Evolutionary conservation across 1,140 invertebrate species (phyloP).

Genomic region (Tetramorium parvispinum): DNA sequence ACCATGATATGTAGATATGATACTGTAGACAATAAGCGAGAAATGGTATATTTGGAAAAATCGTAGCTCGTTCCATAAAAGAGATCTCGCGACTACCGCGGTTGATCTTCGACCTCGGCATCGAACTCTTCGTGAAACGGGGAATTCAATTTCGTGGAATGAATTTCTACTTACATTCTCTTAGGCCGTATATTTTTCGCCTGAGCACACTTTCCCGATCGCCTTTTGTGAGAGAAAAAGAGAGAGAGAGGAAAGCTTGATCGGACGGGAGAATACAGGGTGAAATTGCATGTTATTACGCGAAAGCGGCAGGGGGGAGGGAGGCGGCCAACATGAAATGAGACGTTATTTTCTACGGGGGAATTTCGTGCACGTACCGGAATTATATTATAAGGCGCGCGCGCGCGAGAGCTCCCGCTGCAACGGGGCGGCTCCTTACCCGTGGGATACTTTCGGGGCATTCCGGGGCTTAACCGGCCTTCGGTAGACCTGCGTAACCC

Average conservation of each 20-base stretch:
- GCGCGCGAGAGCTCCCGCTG: slow-evolving; percentile 5
- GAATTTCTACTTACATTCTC: slow-evolving; percentile 25
- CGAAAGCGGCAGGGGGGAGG: slow-evolving; percentile 59
- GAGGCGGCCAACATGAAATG: slow-evolving; percentile 70
- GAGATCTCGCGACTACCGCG: background rate
- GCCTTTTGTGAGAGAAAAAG: background rate
- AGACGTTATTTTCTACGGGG: slow-evolving; percentile 77
- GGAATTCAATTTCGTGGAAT: slow-evolving; percentile 41
- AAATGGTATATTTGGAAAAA: background rate
- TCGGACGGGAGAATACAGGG: slow-evolving; percentile 16
- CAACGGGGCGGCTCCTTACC: background rate
- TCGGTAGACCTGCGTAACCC: background rate
- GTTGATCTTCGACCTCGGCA: background rate
- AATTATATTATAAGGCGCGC: slow-evolving; percentile 59
- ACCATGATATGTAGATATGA: background rate
- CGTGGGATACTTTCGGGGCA: slow-evolving; percentile 30
- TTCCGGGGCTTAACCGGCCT: background rate
- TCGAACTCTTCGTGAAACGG: background rate
- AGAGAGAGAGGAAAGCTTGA: slow-evolving; percentile 3
- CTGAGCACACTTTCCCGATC: background rate
- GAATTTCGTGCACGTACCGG: slow-evolving; percentile 70
- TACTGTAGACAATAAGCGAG: background rate
- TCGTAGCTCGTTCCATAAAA: background rate
- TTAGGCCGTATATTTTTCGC: slow-evolving; percentile 2
- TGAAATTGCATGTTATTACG: slow-evolving; percentile 76